Evolutionary conservation across 1,140 invertebrate genomes (phyloP), one percentile per base, ranked within the genome.

Genomic region (Vollenhovia emeryi): DNA sequence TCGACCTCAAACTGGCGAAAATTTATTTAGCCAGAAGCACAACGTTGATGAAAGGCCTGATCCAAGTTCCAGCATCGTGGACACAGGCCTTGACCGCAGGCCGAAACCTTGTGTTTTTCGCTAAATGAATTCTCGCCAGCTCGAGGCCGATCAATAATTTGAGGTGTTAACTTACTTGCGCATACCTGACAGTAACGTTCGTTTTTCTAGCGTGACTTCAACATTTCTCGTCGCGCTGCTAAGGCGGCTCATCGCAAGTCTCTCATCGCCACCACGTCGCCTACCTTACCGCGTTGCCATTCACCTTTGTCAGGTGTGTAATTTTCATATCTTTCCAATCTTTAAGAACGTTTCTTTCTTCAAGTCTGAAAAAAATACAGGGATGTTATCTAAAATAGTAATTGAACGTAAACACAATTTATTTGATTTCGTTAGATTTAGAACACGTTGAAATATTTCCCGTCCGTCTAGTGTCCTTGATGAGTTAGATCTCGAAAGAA

Each of bases 251-350:
- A 97, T 92, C 94, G 96, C 74, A 97, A 97, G 91, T 97, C 96
- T 90, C 96, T 97, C 87, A 96, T 97, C 84, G 95, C 96, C 7
- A 96, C 96, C 64, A 97, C 96, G 15, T 97, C 96, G 68, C 97
- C 96, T 21, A 97, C 97, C 79, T 95, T 98, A 87, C 97, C 97
- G 69, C 95, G 97, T 94, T 98, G 97, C 91, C 97, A 98, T 93
- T 98, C 97, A 43, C 97, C 97, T 30, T 94, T 97, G 89, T 96
- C 96, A 94, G 96, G 96, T 96, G 93, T 64, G 30, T 57, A 64
- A 76, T 45, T 43, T 43, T 8, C 15, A 71, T 24, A 2, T 13
- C 33, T 11, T 50, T n/a, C 1, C 15, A 57, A 30, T 48, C 33
- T 79, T 68, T 69, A 43, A 55, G 11, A 86, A 86, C 71, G 43